A percentile compares a stretch with the other conserved stretches of the same genome.
Evolutionary conservation across 2,113 vertebrate genomes (phyloP).

Genomic region (Pagrus major): DNA sequence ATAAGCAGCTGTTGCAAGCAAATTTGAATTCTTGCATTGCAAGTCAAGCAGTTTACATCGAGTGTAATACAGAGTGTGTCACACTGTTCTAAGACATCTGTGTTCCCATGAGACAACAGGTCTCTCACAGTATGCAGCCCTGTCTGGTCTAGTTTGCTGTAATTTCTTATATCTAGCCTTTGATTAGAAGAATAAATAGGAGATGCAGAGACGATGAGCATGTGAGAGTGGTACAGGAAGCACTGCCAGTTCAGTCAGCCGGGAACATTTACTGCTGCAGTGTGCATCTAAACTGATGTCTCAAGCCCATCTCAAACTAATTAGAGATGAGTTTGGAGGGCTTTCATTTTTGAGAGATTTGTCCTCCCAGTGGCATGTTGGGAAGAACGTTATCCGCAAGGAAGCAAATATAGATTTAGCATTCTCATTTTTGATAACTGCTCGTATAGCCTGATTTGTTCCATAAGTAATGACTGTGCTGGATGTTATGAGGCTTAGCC

Average conservation of each 20-base stretch:
- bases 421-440: conserved; percentile 30
- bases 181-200: conserved; percentile 26
- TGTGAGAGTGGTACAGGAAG: conserved; percentile 11
- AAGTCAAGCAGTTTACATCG: conserved; percentile 10
- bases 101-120: conserved; percentile 11
- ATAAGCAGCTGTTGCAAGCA: conserved; percentile 2
- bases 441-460: not conserved
- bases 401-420: conserved; percentile 2
- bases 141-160: conserved; percentile 11
- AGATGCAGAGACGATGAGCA: conserved; percentile 6
- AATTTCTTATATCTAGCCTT: conserved; percentile 24
- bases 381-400: conserved; percentile 14
- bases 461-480: not conserved
- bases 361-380: not conserved
- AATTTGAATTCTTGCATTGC: not conserved
- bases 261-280: conserved; percentile 13
- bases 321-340: not conserved
- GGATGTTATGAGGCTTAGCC: not conserved
- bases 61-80: not conserved
- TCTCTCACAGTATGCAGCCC: not conserved
- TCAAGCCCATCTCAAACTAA: conserved; percentile 9
- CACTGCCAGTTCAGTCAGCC: conserved; percentile 24
- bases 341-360: conserved; percentile 21
- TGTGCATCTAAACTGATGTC: conserved; percentile 28
- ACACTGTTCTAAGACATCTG: conserved; percentile 9